Conservation (phyloP, 2,888 invertebrate genomes). For the Archips xylosteana region DNA sequence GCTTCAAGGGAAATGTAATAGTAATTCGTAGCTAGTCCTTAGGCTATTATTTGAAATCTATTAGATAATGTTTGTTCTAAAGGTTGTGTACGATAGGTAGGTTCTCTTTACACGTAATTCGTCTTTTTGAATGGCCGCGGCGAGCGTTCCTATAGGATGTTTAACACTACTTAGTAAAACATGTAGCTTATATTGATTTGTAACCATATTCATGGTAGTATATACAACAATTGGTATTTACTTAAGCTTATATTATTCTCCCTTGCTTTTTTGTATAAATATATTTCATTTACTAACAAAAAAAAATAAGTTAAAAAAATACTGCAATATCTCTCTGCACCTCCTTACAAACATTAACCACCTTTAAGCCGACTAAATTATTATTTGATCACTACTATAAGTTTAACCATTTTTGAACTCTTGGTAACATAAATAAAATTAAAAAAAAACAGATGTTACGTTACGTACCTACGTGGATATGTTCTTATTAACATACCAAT, state of each 20-base stretch:
- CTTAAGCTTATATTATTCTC: no score
- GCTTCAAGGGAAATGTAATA: background rate
- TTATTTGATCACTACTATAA: background rate
- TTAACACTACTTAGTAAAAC: background rate
- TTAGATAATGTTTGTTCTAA: background rate
- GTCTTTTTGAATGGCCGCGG: background rate
- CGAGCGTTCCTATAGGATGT: background rate
- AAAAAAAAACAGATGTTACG: background rate
- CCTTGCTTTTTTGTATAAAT: no score
- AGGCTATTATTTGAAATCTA: background rate
- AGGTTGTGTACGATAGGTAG: background rate
- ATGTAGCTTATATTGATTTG: background rate
- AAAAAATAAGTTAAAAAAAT: background rate
- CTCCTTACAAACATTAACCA: background rate
- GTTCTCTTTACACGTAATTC: background rate
- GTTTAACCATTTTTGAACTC: background rate
- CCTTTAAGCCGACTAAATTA: background rate
- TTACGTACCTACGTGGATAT: no score
- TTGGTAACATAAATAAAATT: background rate
- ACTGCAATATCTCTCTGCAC: background rate
- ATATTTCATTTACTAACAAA: no score
- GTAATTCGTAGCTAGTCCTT: background rate
- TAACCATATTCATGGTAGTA: no score
- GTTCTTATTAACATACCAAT: no score
- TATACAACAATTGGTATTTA: no score